Percentiles rank a stretch among this genome's conserved stretches.
Conservation (phyloP, 2,888 invertebrate species). For the Lymantria monacha region DNA sequence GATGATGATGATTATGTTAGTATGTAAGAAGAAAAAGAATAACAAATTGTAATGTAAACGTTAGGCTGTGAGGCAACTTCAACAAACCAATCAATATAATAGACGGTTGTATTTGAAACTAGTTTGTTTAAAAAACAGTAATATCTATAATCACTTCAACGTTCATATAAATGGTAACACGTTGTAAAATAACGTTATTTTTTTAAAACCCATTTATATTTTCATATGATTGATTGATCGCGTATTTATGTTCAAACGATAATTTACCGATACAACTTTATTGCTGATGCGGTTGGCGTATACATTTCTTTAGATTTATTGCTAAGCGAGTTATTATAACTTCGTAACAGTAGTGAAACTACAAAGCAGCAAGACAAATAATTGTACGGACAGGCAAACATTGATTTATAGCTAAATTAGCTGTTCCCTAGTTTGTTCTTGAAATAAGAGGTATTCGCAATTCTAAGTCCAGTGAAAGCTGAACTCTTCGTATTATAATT, state of each 20-base stretch:
- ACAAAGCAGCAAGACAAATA: constrained; percentile 1
- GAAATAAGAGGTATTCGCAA: no score
- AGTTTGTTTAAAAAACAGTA: neutral
- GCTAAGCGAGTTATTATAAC: constrained; percentile 12
- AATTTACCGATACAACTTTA: constrained; percentile 51
- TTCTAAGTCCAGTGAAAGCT: no score
- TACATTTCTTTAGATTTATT: constrained; percentile 53
- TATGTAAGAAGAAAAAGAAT: no score
- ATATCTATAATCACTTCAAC: neutral
- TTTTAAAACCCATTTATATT: constrained; percentile 24
- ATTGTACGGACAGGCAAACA: constrained; percentile 15
- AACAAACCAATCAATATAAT: no score
- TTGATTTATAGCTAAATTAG: constrained; percentile 5
- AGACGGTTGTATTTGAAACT: neutral
- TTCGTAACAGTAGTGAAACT: neutral
- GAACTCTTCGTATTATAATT: no score
- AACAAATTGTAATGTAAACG: no score
- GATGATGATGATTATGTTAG: no score
- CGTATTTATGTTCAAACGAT: constrained; percentile 33
- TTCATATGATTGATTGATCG: constrained; percentile 45
- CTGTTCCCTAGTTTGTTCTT: neutral
- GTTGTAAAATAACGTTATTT: constrained; percentile 12
- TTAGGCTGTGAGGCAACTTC: no score
- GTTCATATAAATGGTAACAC: neutral
- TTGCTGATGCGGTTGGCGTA: constrained; percentile 50